A percentile compares a stretch with the other conserved stretches of the same genome.
Conservation (phyloP, 2,113 vertebrate species). For the Burhinus bistriatus region DNA sequence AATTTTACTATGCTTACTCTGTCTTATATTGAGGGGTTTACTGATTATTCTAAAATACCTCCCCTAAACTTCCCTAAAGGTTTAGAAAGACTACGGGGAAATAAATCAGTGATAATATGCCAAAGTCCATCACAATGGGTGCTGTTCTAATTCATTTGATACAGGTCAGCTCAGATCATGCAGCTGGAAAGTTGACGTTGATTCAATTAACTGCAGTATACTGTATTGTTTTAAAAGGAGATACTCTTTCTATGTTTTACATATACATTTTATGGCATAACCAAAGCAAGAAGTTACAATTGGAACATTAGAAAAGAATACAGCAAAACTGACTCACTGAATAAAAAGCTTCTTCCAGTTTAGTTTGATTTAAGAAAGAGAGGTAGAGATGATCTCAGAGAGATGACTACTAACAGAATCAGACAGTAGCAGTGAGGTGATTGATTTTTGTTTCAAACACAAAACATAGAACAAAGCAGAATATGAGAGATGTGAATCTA, state of each 20-base stretch:
- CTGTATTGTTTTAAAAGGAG: neutral
- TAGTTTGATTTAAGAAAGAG: neutral
- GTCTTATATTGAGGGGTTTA: neutral
- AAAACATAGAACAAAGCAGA: neutral
- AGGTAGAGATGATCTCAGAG: neutral
- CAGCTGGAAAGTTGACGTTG: neutral
- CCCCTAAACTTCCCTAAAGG: neutral
- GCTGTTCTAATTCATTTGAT: constrained; percentile 13
- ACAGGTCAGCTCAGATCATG: constrained; percentile 23
- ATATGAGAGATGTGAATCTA: neutral
- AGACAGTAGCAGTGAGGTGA: neutral
- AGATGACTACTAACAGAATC: neutral
- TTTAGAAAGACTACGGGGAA: constrained; percentile 16
- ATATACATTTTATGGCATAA: neutral
- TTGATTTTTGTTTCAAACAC: neutral
- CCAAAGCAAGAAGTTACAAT: neutral
- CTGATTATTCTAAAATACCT: constrained; percentile 36
- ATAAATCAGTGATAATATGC: constrained; percentile 28
- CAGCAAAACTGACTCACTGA: neutral
- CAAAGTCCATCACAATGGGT: constrained; percentile 8
- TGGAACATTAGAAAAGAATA: neutral
- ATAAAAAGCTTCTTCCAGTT: neutral
- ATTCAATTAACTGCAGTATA: constrained; percentile 35
- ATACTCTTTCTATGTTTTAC: neutral
- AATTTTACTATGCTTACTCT: constrained; percentile 9